Conservation (phyloP, 2,797 vertebrate genomes). For the Takifugu ocellatus region DNA sequence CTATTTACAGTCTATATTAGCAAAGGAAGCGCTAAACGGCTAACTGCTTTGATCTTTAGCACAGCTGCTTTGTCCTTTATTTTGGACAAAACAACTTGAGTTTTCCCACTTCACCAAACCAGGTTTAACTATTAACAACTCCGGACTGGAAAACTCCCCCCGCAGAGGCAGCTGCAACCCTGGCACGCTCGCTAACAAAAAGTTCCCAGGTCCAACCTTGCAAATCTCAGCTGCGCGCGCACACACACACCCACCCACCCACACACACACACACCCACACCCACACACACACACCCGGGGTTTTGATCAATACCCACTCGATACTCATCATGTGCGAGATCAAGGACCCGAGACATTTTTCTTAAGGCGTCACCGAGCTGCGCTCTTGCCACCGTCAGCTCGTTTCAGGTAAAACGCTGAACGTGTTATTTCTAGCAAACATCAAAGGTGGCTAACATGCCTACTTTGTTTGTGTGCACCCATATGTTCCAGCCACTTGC, state of each 20-base stretch:
- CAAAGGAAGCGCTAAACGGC: too few relatives aligned
- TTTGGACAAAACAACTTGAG: too few relatives aligned
- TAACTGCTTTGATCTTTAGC: too few relatives aligned
- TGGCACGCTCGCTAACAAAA: conserved; percentile 12
- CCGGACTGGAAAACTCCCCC: too few relatives aligned
- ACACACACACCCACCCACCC: too few relatives aligned
- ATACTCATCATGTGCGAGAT: conserved; percentile 16
- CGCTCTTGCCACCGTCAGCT: conserved; percentile 16
- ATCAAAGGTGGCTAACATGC: conserved; percentile 4
- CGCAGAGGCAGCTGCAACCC: too few relatives aligned
- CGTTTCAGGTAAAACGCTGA: not conserved
- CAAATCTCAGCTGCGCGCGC: conserved; percentile 4
- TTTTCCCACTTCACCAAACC: too few relatives aligned
- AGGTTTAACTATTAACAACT: too few relatives aligned
- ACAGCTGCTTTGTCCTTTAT: too few relatives aligned
- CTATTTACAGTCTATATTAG: too few relatives aligned
- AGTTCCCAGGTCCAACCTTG: conserved; percentile 5
- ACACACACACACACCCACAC: too few relatives aligned
- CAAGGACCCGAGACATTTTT: conserved; percentile 14
- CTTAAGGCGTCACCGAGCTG: conserved; percentile 5
- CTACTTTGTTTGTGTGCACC: conserved; percentile 2
- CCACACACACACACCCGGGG: conserved; percentile 4
- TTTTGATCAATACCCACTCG: conserved; percentile 19
- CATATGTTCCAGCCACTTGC: conserved; percentile 1
- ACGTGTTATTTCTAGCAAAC: conserved; percentile 1